Evolutionary conservation across 2,888 invertebrate species (phyloP), one percentile per base, ranked within the genome.

Genomic region (Dromius quadrimaculatus): DNA sequence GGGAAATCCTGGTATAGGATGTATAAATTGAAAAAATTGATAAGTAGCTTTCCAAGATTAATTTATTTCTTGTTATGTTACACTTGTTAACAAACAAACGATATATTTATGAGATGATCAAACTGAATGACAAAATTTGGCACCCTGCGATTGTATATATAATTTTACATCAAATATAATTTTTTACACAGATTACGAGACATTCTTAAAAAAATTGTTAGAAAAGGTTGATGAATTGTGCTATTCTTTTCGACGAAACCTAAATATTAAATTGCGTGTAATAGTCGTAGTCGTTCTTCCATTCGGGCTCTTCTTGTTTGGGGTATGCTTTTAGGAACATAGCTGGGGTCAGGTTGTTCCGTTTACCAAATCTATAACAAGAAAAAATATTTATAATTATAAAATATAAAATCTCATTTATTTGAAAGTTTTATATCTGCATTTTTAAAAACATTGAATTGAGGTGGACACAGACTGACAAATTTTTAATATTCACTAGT

Each of bases 361-460:
- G 71, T 59, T 75, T 75, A 22, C 75, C 75, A 54, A 73, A 75
- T 54, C 75, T 74, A 72, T 43, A 63, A 74, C 57, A 72, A 41
- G 61, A 19, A 57, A 62, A 50, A 66, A 43, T 23, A 59, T n/a
- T n/a, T n/a, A n/a, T n/a, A n/a, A n/a, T n/a, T n/a, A n/a, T n/a
- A n/a, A n/a, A n/a, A n/a, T n/a, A n/a, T n/a, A n/a, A n/a, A n/a
- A n/a, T n/a, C n/a, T n/a, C n/a, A n/a, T n/a, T n/a, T n/a, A n/a
- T n/a, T n/a, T n/a, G n/a, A n/a, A n/a, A n/a, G n/a, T n/a, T n/a
- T n/a, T n/a, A n/a, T n/a, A n/a, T n/a, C n/a, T n/a, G n/a, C n/a
- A n/a, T n/a, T n/a, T n/a, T n/a, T n/a, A n/a, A n/a, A n/a, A n/a
- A n/a, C n/a, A n/a, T n/a, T n/a, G n/a, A n/a, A n/a, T n/a, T n/a